Conservation (phyloP, 1,140 invertebrate species). For the Penaeus indicus region DNA sequence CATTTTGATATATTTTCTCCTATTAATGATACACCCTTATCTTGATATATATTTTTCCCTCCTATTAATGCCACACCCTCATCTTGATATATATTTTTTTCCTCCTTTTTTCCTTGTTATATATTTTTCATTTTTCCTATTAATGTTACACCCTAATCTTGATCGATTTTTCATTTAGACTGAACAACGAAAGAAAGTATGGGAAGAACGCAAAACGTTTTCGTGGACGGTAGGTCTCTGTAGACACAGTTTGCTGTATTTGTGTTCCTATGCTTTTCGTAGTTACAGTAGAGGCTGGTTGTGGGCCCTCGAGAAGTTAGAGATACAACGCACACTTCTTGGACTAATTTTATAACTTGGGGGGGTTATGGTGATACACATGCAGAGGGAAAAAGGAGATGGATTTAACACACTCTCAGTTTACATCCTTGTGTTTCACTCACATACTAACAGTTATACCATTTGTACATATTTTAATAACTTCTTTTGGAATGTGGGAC, state of each 20-base stretch:
- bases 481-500: too few species aligned
- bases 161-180: constrained; percentile 9
- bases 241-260: constrained; percentile 24
- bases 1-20: background rate
- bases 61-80: too few species aligned
- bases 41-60: background rate
- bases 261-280: background rate
- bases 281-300: constrained; percentile 9
- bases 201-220: constrained; percentile 51
- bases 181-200: constrained; percentile 50
- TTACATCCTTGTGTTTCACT: too few species aligned
- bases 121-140: background rate
- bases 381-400: background rate
- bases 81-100: too few species aligned
- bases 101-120: background rate
- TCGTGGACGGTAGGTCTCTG: constrained; percentile 57
- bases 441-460: too few species aligned
- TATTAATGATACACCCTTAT: background rate
- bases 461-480: too few species aligned
- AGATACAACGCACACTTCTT: background rate
- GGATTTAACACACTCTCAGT: background rate
- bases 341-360: background rate
- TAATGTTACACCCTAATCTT: background rate
- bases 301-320: background rate
- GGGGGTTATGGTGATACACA: background rate